Conservation (phyloP, 2,113 vertebrate species). For the Chloebia gouldiae region DNA sequence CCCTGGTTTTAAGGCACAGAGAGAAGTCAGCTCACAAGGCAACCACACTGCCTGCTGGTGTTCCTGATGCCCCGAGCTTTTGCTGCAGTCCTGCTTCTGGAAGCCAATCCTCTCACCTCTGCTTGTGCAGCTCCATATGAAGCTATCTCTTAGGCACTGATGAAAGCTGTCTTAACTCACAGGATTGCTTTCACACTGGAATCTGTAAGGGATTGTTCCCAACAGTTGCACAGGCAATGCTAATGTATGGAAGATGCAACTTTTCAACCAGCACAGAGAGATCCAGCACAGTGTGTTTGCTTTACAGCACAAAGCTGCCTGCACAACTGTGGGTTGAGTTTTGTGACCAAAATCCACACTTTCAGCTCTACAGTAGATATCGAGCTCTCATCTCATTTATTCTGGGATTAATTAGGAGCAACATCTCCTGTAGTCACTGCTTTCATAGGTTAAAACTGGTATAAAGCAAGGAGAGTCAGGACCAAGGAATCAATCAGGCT, state of each 20-base stretch:
- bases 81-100: neutral
- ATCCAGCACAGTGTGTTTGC: neutral
- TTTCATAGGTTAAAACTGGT: neutral
- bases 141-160: neutral
- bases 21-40: neutral
- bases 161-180: neutral
- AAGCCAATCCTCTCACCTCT: neutral
- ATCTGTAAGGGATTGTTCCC: neutral
- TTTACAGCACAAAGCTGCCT: neutral
- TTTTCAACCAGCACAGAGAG: neutral
- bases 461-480: neutral
- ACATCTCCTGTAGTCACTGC: neutral
- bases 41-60: neutral
- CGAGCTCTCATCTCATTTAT: neutral
- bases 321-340: neutral
- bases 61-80: neutral
- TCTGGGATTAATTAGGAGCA: neutral
- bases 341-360: neutral
- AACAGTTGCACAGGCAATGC: neutral
- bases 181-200: neutral
- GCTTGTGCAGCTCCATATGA: neutral
- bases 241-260: rapidly evolving
- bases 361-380: neutral
- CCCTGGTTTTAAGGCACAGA: neutral
- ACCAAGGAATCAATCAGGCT: neutral